Evolutionary conservation across 2,113 vertebrate species (phyloP), one percentile per base, ranked within the genome.

Genomic region (Morone chrysops): DNA sequence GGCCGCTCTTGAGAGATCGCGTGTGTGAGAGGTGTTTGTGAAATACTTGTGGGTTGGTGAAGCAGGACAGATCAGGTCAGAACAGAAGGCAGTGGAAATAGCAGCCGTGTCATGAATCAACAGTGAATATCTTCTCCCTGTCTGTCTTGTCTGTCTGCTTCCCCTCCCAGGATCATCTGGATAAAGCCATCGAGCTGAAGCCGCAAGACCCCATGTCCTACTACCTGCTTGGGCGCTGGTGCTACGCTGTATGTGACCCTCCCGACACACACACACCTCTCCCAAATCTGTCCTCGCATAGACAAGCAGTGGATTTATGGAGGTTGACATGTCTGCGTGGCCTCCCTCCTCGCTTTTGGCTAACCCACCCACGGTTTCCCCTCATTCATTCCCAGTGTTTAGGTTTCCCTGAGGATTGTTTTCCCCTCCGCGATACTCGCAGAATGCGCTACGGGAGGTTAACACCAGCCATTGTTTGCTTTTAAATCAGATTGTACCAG

Each of bases 171-270:
- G 96, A 99, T 82, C 98, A 99, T 92, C 93, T 99, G 92, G 97
- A 99, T 92, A 97, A 96, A 95, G 98, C 98, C 90, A 97, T 98
- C 53, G 92, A 97, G 86, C 95, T 99, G 92, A 96, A 97, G 65
- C 98, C 98, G 16, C 94, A 97, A 76, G 97, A 99, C 91, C 97
- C 98, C 1, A 75, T 96, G 89, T 95, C 97, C 38, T 98, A 99
- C 94, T 98, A 99, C 92, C 96, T 99, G 72, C 94, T 96, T 87
- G 98, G 98, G 90, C 97, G 98, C 94, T 99, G 98, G 95, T 99
- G 97, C 93, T 99, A 99, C 57, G 95, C 96, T 86, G 98, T 99
- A 96, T 95, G 98, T 97, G 38, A 76, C n/a, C 17, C 60, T 8
- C 10, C 2, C 1, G 1, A 56, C 40, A 40, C 50, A 25, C 66